Conservation (phyloP, 2,113 vertebrate species). For the Hylia prasina region DNA sequence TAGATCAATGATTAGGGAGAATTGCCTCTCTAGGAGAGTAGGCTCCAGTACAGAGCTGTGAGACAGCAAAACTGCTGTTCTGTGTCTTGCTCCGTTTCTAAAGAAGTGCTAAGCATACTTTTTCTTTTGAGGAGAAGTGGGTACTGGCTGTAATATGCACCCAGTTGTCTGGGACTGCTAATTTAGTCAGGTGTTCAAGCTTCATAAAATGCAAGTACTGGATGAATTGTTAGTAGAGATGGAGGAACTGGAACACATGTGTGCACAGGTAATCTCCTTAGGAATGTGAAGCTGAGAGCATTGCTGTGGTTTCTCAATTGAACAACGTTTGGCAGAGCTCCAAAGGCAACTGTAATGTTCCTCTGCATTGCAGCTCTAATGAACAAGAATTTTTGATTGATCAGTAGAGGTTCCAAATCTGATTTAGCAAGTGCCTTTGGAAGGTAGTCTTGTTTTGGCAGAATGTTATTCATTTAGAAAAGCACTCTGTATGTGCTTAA, state of each 20-base stretch:
- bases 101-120: background rate
- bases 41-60: background rate
- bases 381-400: background rate
- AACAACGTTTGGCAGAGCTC: background rate
- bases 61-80: background rate
- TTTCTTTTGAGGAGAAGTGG: background rate
- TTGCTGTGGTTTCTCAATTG: background rate
- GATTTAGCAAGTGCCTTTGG: background rate
- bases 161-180: background rate
- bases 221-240: background rate
- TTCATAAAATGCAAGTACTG: background rate
- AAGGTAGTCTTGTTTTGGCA: background rate
- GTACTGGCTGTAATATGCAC: background rate
- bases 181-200: background rate
- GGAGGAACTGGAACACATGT: background rate
- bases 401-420: background rate
- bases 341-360: background rate
- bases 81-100: background rate
- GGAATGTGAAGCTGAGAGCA: background rate
- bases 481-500: background rate
- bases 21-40: background rate
- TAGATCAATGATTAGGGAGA: background rate
- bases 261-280: background rate
- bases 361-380: background rate
- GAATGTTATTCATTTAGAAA: background rate